Evolutionary conservation across 2,797 vertebrate species (phyloP), one percentile per base, ranked within the genome.

Genomic region (Ceryle rudis): DNA sequence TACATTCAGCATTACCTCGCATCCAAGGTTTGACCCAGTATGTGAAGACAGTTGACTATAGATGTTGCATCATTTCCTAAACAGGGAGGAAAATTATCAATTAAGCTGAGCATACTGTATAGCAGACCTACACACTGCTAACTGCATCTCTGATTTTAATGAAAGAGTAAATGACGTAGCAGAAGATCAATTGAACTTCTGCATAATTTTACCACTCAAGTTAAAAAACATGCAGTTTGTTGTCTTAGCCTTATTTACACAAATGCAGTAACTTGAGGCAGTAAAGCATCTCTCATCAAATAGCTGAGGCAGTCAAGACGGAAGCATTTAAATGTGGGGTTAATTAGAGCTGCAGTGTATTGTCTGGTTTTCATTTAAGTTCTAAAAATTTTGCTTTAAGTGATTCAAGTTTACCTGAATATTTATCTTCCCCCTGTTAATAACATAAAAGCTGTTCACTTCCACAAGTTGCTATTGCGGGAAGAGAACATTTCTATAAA

Each of bases 41-140:
- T 99, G 95, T 99, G 99, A 90, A 99, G 99, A 94, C 99, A 99
- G 98, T 99, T 99, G 94, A 99, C 99, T 31, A 99, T 99, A 65
- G 99, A 99, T 7, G 98, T 98, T 42, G 99, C 99, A 95, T 99
- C 99, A 23, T 99, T 99, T 89, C 99, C 99, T 99, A 97, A 91
- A 86, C 46, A 89, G 39, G 33, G 93, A 97, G 67, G 29, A 97
- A 95, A 92, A 92, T 64, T 44, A 91, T 49, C 52, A 96, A 65
- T 86, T 70, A 83, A 80, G 17, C 51, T 46, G 31, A 74, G 54
- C 58, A 80, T 54, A 69, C 60, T 12, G 2, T 52, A 55, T 3
- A 35, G 3, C 4, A 66, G 33, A 66, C 21, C 10, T 19, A 77
- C 22, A 55, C 7, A 66, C 42, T 73, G n/a, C 44, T 72, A 75